A percentile compares a stretch with the other conserved stretches of the same genome.
Evolutionary conservation across 2,113 vertebrate genomes (phyloP).

Genomic region (Vidua chalybeata): DNA sequence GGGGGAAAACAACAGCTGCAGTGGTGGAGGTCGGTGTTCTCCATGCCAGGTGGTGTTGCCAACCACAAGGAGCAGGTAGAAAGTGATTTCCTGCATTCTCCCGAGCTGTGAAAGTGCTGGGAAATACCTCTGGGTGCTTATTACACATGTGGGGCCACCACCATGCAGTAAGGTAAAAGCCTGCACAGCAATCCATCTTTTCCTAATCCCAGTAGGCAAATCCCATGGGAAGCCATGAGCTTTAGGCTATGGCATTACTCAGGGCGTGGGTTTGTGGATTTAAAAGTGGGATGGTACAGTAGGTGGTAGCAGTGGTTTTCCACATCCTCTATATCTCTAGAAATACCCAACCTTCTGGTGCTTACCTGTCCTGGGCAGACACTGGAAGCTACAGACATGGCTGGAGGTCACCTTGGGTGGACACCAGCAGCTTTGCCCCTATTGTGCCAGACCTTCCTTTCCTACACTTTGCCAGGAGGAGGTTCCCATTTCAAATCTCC

Average conservation of each 20-base stretch:
- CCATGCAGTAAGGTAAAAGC: not conserved
- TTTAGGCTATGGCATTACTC: not conserved
- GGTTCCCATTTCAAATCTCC: not conserved
- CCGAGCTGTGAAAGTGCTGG: not conserved
- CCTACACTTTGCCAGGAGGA: not conserved
- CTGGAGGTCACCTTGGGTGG: not conserved
- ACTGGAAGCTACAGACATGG: not conserved
- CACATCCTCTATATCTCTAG: not conserved
- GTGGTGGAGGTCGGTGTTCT: not conserved
- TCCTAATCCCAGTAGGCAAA: not conserved
- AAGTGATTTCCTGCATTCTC: not conserved
- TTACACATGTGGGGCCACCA: not conserved
- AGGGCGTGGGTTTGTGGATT: not conserved
- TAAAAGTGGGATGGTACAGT: not conserved
- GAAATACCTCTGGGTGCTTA: not conserved
- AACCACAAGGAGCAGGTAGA: not conserved
- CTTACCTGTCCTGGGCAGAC: not conserved
- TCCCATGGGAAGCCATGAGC: not conserved
- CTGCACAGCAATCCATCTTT: not conserved
- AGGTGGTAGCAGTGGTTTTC: slow-evolving; percentile 11
- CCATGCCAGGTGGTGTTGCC: accelerated
- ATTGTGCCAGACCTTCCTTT: accelerated
- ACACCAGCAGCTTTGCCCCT: not conserved
- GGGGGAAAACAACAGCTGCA: not conserved
- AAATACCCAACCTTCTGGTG: accelerated